Evolutionary conservation across 2,113 vertebrate species (phyloP), one percentile per base, ranked within the genome.

Genomic region (Nothoprocta perdicaria): DNA sequence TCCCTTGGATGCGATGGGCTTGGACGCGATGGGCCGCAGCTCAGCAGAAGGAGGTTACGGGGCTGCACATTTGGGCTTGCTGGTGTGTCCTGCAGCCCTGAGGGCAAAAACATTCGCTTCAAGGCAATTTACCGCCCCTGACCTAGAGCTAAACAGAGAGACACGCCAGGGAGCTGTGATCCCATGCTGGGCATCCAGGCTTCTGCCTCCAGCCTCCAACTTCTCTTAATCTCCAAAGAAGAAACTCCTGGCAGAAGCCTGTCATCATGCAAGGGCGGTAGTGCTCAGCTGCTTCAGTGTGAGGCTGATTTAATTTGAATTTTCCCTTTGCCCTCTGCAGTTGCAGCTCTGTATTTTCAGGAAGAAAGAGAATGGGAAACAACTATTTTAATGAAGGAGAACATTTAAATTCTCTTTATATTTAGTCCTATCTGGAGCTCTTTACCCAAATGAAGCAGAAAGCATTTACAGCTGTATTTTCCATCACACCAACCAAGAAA

Each of bases 381-480:
- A 94, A 92, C 95, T 96, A 96, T 94, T 96, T 95, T 97, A 97
- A 97, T 97, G 96, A 98, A 97, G 96, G 95, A 94, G 48, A 72
- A 80, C 96, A 95, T 97, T 97, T 96, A 95, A 95, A 97, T 97
- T 97, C 97, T 96, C 96, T 97, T 98, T 97, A 95, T 97, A 97
- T 96, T 96, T 96, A 89, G 96, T 97, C 95, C 97, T 97, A 92
- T 97, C 96, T 95, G 82, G 89, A 96, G 91, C 97, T 97, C 96
- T 97, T 97, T 97, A 97, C 96, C 97, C 97, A 98, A 98, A 98
- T 98, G 98, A 97, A 98, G 97, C 98, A 98, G 97, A 98, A 98
- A 97, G 96, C 97, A 92, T 97, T 98, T 97, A 98, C 97, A 97
- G 96, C 96, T 97, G 97, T 97, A 97, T 97, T 97, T 97, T 97